These are phyloP conservation scores for Cavia porcellus DNA, from an alignment of 2,113 vertebrate genomes.

Conservation along the genomic window DNA sequence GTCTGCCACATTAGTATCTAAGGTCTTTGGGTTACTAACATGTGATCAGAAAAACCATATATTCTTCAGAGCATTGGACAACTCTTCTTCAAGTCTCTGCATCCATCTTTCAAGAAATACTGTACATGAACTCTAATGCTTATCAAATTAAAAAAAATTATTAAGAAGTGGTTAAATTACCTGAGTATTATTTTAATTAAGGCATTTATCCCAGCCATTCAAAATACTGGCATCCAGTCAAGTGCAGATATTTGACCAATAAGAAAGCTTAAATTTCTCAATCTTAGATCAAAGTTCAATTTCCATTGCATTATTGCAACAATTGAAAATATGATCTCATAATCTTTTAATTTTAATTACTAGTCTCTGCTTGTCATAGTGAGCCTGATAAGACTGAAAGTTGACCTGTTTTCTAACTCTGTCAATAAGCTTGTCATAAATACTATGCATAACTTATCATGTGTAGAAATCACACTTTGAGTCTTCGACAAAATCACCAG, in stretches of 20 bases:
- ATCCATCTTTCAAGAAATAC: neutral
- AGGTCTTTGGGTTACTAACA: neutral
- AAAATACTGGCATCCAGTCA: neutral
- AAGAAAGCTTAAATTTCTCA: neutral
- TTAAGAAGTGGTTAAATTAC: neutral
- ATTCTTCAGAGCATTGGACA: neutral
- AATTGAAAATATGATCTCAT: conserved; percentile 3
- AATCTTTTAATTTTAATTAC: conserved; percentile 6
- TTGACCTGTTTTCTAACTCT: conserved; percentile 24
- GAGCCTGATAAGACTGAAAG: neutral
- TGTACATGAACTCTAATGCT: neutral
- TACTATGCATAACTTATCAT: neutral
- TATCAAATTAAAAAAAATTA: neutral
- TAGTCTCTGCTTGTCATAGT: neutral
- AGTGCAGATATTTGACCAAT: neutral
- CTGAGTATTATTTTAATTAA: conserved; percentile 54
- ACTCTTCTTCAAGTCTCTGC: neutral
- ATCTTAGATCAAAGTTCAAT: conserved; percentile 17
- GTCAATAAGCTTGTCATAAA: neutral
- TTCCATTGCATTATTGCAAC: neutral
- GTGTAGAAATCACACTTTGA: neutral
- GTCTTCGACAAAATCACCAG: neutral
- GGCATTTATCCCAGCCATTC: neutral
- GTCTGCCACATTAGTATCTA: neutral
- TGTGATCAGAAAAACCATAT: neutral